Evolutionary conservation across 2,888 invertebrate species (phyloP), one percentile per base, ranked within the genome.

Genomic region (Pteria penguin): DNA sequence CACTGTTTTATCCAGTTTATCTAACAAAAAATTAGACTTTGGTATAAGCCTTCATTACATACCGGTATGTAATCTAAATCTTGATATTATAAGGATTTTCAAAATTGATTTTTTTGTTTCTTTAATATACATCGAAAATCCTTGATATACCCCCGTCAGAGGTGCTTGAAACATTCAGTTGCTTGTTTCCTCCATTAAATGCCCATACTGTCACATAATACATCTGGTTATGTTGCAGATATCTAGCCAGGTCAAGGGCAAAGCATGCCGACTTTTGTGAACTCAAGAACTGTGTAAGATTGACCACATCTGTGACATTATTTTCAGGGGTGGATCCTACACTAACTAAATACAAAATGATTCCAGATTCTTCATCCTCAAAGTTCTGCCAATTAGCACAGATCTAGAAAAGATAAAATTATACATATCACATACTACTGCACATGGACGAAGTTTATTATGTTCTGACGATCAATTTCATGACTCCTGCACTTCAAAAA

Each of bases 361-460:
- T 86, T 4, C 87, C 86, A 31, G 86, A 85, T 60, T 88, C 82
- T 0, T 84, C 82, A 71, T 88, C 88, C 33, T 69, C 80, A 74
- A 88, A 88, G 52, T 80, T 81, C 33, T 60, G 58, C 87, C 87
- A 88, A 72, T 84, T 87, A 24, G 81, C 82, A 75, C 87, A 87
- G 22, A 87, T 79, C 87, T 87, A 63, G 3, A 74, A 82, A 18
- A 31, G 8, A 45, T 14, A 14, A 18, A 45, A 45, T 45, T n/a
- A n/a, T n/a, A n/a, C n/a, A n/a, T n/a, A n/a, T n/a, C n/a, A n/a
- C n/a, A n/a, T n/a, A n/a, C n/a, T n/a, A n/a, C n/a, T n/a, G n/a
- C n/a, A n/a, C n/a, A n/a, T n/a, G n/a, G n/a, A n/a, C n/a, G n/a
- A n/a, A n/a, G n/a, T n/a, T n/a, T n/a, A n/a, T n/a, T n/a, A n/a